These are phyloP conservation scores for Keiferia lycopersicella DNA, from an alignment of 2,888 invertebrate species.

Conservation along the genomic window DNA sequence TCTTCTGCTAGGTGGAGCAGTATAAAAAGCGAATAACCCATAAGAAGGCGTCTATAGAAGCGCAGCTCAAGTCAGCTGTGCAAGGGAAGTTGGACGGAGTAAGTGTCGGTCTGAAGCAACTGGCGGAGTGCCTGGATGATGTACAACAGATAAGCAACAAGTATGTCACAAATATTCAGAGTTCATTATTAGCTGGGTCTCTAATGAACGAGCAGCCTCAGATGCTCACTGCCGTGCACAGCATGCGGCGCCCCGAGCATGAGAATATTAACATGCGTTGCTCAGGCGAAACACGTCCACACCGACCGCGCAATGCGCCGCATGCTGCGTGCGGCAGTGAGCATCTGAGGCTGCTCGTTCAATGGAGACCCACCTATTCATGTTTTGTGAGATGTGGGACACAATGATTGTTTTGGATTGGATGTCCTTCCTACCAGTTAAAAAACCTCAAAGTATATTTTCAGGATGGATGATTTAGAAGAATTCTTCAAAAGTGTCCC, in stretches of 20 bases:
- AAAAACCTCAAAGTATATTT: not conserved
- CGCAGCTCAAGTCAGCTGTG: constrained; percentile 98
- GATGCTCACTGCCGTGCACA: no score
- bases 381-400: no score
- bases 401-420: no score
- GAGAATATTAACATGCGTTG: no score
- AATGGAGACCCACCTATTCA: no score
- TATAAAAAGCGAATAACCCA: constrained; percentile 87
- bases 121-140: constrained; percentile 92
- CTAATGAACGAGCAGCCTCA: no score
- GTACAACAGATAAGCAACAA: constrained; percentile 86
- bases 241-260: no score
- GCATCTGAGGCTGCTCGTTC: no score
- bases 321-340: no score
- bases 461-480: constrained; percentile 89
- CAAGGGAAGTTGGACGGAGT: constrained; percentile 99
- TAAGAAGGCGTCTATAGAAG: constrained; percentile 95
- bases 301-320: no score
- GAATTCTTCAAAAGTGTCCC: constrained; percentile 88
- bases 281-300: no score
- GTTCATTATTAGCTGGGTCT: not conserved
- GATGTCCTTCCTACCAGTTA: not conserved
- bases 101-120: constrained; percentile 93
- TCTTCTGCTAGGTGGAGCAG: constrained; percentile 85
- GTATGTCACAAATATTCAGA: constrained; percentile 51